Evolutionary conservation across 2,797 vertebrate species (phyloP), one percentile per base, ranked within the genome.

Genomic region (Myotis findleyi): DNA sequence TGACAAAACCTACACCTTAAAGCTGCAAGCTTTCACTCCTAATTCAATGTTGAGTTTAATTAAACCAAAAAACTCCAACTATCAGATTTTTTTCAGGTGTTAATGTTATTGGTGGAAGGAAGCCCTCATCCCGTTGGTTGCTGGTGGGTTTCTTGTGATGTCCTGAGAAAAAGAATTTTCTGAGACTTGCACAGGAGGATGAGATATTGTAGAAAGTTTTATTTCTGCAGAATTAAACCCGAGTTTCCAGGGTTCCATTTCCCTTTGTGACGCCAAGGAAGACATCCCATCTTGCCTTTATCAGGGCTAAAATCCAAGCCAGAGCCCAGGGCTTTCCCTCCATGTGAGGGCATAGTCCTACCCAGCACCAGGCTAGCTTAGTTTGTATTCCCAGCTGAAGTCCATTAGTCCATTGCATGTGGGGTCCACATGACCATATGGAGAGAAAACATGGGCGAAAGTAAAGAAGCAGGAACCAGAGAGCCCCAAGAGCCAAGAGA

Each of bases 1-100:
- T 68, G 64, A 68, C 16, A 68, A 68, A 36, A 62, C 23, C 23
- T 38, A 47, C 18, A 80, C 27, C 1, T 13, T 75, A 64, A 93
- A 57, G 25, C 6, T 91, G 30, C 6, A 64, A 62, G 23, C 25
- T 53, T 89, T 66, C 20, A 5, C 90, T 92, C 49, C 13, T 73
- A 94, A 82, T 5, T 71, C 55, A 86, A 11, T 30, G 11, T 49
- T 94, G 4, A 62, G 9, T 86, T 95, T 76, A 88, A 53, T 94
- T 86, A 89, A 91, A 91, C 80, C 13, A 7, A 71, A 80, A 93
- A 66, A 36, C 69, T 89, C 25, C 17, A 93, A 53, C 44, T 82
- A 88, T 51, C 75, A 81, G 21, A 23, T 69, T 68, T 94, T 76
- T 93, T 86, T 51, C 75, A 92, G 25, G 25, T 62, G 6, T 93